Conservation (phyloP, 2,113 vertebrate genomes). For the Pygoscelis adeliae region DNA sequence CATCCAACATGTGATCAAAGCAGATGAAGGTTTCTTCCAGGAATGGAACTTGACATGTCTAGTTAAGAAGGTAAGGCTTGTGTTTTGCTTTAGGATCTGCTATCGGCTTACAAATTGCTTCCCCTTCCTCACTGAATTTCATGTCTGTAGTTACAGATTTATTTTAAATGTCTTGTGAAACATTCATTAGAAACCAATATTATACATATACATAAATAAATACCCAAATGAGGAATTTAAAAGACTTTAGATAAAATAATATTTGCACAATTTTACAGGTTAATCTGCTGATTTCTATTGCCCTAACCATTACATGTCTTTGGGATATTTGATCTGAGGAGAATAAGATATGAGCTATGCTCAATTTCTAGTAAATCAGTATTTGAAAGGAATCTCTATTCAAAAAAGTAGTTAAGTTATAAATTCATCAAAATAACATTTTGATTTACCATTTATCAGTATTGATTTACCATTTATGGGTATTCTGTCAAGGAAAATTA, state of each 20-base stretch:
- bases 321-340: neutral
- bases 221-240: neutral
- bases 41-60: neutral
- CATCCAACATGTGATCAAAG: neutral
- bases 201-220: neutral
- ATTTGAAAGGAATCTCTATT: neutral
- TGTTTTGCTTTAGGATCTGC: neutral
- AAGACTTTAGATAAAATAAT: neutral
- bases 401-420: neutral
- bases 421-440: neutral
- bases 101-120: neutral
- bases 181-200: neutral
- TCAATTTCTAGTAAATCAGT: neutral
- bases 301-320: neutral
- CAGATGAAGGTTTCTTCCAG: neutral
- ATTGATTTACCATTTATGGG: neutral
- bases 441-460: neutral
- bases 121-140: neutral
- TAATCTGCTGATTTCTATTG: neutral
- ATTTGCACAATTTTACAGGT: neutral
- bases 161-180: neutral
- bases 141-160: neutral
- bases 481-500: neutral
- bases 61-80: neutral
- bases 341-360: neutral